Evolutionary conservation across 2,797 vertebrate genomes (phyloP).

Genomic region (Adelosebastes latens): DNA sequence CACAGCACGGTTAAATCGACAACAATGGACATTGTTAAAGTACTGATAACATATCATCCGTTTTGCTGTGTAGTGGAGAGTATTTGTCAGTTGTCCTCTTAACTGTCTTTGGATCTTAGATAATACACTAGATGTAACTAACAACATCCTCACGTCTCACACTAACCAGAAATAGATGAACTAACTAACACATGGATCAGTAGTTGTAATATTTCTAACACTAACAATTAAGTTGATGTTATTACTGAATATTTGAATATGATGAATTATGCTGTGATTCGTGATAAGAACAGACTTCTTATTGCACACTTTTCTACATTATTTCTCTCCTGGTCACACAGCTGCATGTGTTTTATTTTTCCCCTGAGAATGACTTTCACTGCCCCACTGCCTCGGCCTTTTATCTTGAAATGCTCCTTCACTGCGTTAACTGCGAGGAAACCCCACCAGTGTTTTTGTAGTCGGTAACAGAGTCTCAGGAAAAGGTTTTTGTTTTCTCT

Average conservation of each 20-base stretch:
- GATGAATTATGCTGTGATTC: not conserved
- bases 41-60: not conserved
- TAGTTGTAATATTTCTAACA: not conserved
- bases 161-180: slow-evolving; percentile 37
- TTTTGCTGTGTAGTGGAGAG: slow-evolving; percentile 47
- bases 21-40: not conserved
- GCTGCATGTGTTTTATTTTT: slow-evolving; percentile 15
- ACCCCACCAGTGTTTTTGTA: slow-evolving; percentile 9
- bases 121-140: slow-evolving; percentile 25
- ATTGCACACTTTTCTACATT: slow-evolving; percentile 1
- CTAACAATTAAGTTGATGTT: slow-evolving; percentile 15
- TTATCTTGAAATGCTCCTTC: slow-evolving; percentile 20
- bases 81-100: slow-evolving; percentile 39
- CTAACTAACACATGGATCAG: slow-evolving; percentile 39
- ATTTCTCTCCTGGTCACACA: not conserved
- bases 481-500: slow-evolving; percentile 12
- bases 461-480: not conserved
- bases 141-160: slow-evolving; percentile 18
- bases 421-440: slow-evolving; percentile 16
- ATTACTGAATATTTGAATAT: slow-evolving; percentile 12
- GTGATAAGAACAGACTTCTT: slow-evolving; percentile 1
- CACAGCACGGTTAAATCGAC: slow-evolving; percentile 30
- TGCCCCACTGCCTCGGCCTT: slow-evolving; percentile 16
- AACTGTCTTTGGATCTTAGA: slow-evolving; percentile 41
- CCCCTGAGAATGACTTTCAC: slow-evolving; percentile 21